A percentile compares a stretch with the other conserved stretches of the same genome.
Evolutionary conservation across 2,797 vertebrate genomes (phyloP).

Genomic region (Leptatherina wallacei): DNA sequence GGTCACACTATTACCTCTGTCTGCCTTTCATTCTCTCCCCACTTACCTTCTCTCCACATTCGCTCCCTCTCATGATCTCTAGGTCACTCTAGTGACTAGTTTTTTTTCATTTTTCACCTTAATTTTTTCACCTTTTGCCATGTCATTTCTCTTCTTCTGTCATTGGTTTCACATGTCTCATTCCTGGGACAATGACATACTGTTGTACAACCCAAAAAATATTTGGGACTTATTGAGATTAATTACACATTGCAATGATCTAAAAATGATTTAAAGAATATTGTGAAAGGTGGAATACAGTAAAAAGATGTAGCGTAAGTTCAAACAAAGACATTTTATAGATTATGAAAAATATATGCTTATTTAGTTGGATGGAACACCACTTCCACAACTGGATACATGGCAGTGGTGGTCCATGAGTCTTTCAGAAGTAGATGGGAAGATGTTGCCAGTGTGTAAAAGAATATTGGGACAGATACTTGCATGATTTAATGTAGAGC

Average conservation of each 20-base stretch:
- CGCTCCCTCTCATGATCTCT: slow-evolving; percentile 4
- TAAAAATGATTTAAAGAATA: too few species aligned
- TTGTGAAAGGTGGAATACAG: too few species aligned
- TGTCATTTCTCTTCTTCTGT: slow-evolving; percentile 12
- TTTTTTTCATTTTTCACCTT: not conserved
- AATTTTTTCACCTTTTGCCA: slow-evolving; percentile 24
- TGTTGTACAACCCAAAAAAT: not conserved
- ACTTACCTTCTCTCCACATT: slow-evolving; percentile 31
- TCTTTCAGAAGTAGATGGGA: too few species aligned
- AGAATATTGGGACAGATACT: too few species aligned
- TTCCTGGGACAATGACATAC: not conserved
- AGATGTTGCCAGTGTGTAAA: too few species aligned
- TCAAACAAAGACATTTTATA: too few species aligned
- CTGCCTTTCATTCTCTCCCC: slow-evolving; percentile 51
- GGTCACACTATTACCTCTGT: slow-evolving; percentile 69
- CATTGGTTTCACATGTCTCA: slow-evolving; percentile 12
- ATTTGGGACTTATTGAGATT: not conserved
- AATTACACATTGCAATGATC: not conserved
- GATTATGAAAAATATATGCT: too few species aligned
- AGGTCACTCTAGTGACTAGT: slow-evolving; percentile 6
- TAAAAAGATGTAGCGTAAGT: too few species aligned
- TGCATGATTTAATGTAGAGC: too few species aligned
- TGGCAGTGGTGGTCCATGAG: too few species aligned
- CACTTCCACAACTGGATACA: not conserved
- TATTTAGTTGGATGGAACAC: too few species aligned